Evolutionary conservation across 2,797 vertebrate species (phyloP), one percentile per base, ranked within the genome.

Genomic region (Paedocypris micromegethes): DNA sequence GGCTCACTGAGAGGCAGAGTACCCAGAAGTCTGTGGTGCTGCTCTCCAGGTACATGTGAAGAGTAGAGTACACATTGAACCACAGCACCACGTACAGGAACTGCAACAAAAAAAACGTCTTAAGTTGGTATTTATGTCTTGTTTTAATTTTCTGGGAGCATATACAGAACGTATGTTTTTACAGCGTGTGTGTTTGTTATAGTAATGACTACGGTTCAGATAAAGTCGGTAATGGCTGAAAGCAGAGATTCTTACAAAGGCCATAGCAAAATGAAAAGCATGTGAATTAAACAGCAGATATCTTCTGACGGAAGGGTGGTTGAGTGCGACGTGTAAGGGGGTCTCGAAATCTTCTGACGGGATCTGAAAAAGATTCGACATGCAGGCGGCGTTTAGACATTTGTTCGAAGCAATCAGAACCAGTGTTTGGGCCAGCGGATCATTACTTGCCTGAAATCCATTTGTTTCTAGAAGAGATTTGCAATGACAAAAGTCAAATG

Each of bases 261-360:
- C 85, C 77, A 91, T 55, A 57, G 89, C 62, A 5, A 91, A 85
- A 66, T 89, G 83, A 77, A 91, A 91, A 62, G 85, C 44, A n/a
- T 85, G 79, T 0, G 90, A 91, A 80, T 89, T 91, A 67, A 92
- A 89, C 64, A 87, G 79, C 75, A 92, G 80, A 79, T 84, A 91
- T 86, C 90, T 84, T 63, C 75, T 86, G 70, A 91, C 83, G 7
- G 88, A 80, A 2, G 87, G 76, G 51, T 74, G 66, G 3, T 86
- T 87, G 72, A 92, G 80, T 0, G 86, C 88, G 23, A 52, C 72
- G 58, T 50, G 80, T 44, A 92, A 79, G 0, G 88, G 85, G 5
- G 37, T 72, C 72, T 90, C 89, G 74, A 91, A 76, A 65, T 90
- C 88, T 6, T 55, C 39, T 1, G 52, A 57, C 7, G 89, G 86